Evolutionary conservation across 2,888 invertebrate genomes (phyloP).

Genomic region (Erebia aethiops): DNA sequence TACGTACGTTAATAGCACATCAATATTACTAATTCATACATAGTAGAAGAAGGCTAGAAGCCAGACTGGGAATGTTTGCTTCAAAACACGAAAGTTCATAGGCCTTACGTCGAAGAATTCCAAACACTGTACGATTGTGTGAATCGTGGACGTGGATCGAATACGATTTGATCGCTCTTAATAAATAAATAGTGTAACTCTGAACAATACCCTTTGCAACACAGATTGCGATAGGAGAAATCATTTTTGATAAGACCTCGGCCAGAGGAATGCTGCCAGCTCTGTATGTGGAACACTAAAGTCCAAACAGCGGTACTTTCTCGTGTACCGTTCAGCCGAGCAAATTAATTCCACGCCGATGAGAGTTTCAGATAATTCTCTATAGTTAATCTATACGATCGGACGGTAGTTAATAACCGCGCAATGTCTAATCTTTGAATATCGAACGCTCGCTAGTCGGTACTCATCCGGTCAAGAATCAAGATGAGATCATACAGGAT

Average conservation of each 20-base stretch:
- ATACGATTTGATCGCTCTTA: conserved; percentile 66
- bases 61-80: conserved; percentile 26
- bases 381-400: neutral
- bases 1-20: conserved; percentile 9
- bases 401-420: conserved; percentile 29
- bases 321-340: conserved; percentile 65
- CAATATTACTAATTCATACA: conserved; percentile 17
- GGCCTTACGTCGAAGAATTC: conserved; percentile 62
- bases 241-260: conserved; percentile 29
- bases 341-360: conserved; percentile 64
- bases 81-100: conserved; percentile 61
- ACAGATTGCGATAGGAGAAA: conserved; percentile 35
- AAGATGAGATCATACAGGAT: conserved; percentile 81
- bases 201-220: conserved; percentile 65
- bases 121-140: conserved; percentile 73
- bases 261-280: conserved; percentile 29
- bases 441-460: conserved; percentile 44
- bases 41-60: conserved; percentile 3
- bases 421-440: conserved; percentile 33
- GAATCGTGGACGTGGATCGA: conserved; percentile 78
- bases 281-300: conserved; percentile 36
- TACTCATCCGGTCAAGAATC: conserved; percentile 52
- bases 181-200: conserved; percentile 68
- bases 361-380: conserved; percentile 58
- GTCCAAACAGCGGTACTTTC: conserved; percentile 69